Evolutionary conservation across 2,888 invertebrate species (phyloP), one percentile per base, ranked within the genome.

Genomic region (Epicampocera succincta): DNA sequence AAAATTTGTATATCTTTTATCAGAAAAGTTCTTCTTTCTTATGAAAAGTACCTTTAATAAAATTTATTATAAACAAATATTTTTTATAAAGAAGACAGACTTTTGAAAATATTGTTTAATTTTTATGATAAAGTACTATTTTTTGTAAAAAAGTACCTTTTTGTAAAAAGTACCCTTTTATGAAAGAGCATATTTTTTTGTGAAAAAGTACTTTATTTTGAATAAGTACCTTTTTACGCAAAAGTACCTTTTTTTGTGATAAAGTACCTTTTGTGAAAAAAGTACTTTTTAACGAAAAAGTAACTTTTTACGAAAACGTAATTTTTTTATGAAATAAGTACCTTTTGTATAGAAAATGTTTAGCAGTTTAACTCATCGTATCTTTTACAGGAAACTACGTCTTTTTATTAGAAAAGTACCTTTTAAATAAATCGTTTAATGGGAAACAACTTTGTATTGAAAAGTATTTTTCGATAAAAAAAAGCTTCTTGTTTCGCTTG

Each of bases 71-170:
- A n/a, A 52, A 52, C 15, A 33, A 29, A 11, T 38, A 38, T 6
- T 9, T 19, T 40, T 17, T 56, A 15, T 38, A 12, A 40, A 38
- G 38, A 56, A 56, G 38, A n/a, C n/a, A n/a, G n/a, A n/a, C n/a
- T n/a, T n/a, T n/a, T n/a, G n/a, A n/a, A n/a, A n/a, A n/a, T 38
- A 58, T 19, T 29, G 3, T 29, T 3, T 33, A 33, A 9, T 21
- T 40, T 40, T 38, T 17, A 38, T 19, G 13, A 42, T 21, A 56
- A 21, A 13, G n/a, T 40, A 40, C 19, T 6, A 38, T 38, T 0
- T 60, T 9, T 60, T 42, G 3, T 42, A 11, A 25, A 60, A 42
- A 25, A 60, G 25, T 42, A 60, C n/a, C 1, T 42, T 60, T 42
- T 40, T 1, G n/a, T 40, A 40, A 58, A 58, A 58, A 38, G 19